phyloP scores from a whole-genome alignment of 2,888 invertebrate species.

The Cheilosia soror region DNA sequence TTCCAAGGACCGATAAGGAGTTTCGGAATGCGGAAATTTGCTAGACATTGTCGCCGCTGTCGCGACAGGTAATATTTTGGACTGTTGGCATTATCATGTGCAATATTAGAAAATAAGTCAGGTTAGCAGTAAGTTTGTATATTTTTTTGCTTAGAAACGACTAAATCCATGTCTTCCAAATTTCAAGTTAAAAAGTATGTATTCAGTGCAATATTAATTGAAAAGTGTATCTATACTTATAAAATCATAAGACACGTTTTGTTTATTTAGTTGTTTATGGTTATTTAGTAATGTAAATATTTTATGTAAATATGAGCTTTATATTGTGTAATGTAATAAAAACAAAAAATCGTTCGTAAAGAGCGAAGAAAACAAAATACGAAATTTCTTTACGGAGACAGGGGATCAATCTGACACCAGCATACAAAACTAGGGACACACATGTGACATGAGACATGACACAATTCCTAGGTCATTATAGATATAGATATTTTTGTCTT shows the following conservation, averaged over 20 bases:
- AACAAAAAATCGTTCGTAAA: conserved; percentile 37
- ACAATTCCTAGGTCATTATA: no score
- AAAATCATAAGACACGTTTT: conserved; percentile 10
- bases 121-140: conserved; percentile 49
- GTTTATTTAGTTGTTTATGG: background rate
- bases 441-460: no score
- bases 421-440: no score
- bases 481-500: no score
- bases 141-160: conserved; percentile 55
- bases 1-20: conserved; percentile 47
- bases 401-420: no score
- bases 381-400: background rate
- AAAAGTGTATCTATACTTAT: conserved; percentile 39
- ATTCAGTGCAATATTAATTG: conserved; percentile 56
- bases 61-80: conserved; percentile 28
- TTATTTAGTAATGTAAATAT: conserved; percentile 26
- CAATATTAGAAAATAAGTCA: conserved; percentile 69
- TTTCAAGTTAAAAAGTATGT: conserved; percentile 41
- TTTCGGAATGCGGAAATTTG: conserved; percentile 43
- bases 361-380: conserved; percentile 46
- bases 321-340: conserved; percentile 37
- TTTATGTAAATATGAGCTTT: conserved; percentile 30
- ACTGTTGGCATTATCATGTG: conserved; percentile 42
- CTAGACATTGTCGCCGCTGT: conserved; percentile 22
- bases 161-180: conserved; percentile 73